Conservation (phyloP, 1,140 invertebrate genomes). For the Tetragonula clypearis region DNA sequence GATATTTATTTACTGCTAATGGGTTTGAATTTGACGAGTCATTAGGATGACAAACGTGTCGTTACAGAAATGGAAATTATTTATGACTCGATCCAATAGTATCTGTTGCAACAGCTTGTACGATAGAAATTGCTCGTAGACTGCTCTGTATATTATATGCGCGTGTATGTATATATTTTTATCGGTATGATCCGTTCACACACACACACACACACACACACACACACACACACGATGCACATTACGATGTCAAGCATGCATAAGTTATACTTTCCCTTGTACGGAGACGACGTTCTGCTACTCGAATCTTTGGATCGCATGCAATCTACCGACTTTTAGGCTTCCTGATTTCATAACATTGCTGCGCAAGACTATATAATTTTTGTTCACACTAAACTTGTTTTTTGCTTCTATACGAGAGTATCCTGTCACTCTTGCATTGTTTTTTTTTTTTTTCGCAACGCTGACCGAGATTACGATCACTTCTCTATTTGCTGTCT, state of each 20-base stretch:
- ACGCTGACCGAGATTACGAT: slow-evolving; percentile 10
- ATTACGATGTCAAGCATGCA: slow-evolving; percentile 51
- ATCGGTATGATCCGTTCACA: slow-evolving; percentile 20
- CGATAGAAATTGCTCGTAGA: slow-evolving; percentile 27
- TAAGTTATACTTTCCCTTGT: slow-evolving; percentile 13
- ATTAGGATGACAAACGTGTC: no score
- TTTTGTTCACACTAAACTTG: slow-evolving; percentile 51
- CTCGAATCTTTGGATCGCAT: slow-evolving; percentile 76
- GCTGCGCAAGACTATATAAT: slow-evolving; percentile 58
- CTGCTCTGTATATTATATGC: slow-evolving; percentile 21
- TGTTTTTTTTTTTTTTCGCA: slow-evolving; percentile 36
- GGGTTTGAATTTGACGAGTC: no score
- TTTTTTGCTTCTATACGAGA: slow-evolving; percentile 48
- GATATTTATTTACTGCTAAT: no score
- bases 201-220: background rate
- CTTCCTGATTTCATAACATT: slow-evolving; percentile 68
- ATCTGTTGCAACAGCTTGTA: slow-evolving; percentile 43
- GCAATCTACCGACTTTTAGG: slow-evolving; percentile 81
- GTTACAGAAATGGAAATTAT: no score
- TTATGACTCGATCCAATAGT: background rate
- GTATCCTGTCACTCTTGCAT: slow-evolving; percentile 9
- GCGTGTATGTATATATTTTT: slow-evolving; percentile 26
- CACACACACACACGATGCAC: background rate
- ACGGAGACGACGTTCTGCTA: slow-evolving; percentile 60
- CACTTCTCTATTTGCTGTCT: slow-evolving; percentile 16